A percentile compares a stretch with the other conserved stretches of the same genome.
These are phyloP conservation scores for Takifugu rubripes DNA, from an alignment of 2,797 vertebrate genomes.

Conservation along the genomic window DNA sequence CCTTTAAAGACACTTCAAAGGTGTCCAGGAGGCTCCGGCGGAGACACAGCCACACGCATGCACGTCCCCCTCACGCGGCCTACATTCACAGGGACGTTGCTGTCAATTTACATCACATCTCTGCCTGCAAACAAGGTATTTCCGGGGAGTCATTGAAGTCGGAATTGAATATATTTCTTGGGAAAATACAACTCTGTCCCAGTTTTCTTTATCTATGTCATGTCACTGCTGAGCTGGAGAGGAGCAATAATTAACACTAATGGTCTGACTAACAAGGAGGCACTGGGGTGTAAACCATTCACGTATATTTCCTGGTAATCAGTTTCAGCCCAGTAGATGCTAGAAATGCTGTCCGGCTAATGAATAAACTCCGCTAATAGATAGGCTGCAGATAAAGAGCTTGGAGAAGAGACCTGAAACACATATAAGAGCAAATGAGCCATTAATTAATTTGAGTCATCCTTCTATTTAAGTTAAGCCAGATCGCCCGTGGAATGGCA, in stretches of 20 bases:
- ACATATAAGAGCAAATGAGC: constrained; percentile 44
- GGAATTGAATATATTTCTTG: too few species aligned
- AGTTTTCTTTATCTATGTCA: constrained; percentile 32
- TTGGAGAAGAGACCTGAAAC: constrained; percentile 17
- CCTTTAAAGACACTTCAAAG: constrained; percentile 67
- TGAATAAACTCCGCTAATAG: constrained; percentile 5
- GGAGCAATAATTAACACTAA: constrained; percentile 59
- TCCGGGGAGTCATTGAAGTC: too few species aligned
- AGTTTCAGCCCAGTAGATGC: constrained; percentile 19
- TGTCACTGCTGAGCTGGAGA: constrained; percentile 49
- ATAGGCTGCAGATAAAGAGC: constrained; percentile 22
- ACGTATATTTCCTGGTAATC: constrained; percentile 42
- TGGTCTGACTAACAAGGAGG: constrained; percentile 55
- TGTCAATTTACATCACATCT: constrained; percentile 17
- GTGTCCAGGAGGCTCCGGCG: constrained; percentile 26
- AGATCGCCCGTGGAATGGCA: constrained; percentile 35
- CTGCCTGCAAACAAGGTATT: too few species aligned
- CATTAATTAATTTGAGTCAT: constrained; percentile 56
- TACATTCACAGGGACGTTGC: constrained; percentile 9
- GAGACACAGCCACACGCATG: constrained; percentile 5
- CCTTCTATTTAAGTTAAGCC: constrained; percentile 54
- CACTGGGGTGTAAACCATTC: constrained; percentile 53
- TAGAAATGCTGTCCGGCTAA: constrained; percentile 14
- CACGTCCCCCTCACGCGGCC: constrained; percentile 5
- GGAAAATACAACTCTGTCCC: constrained; percentile 13